A percentile compares a stretch with the other conserved stretches of the same genome.
phyloP scores from a whole-genome alignment of 2,113 vertebrate species.

The Datnioides undecimradiatus region DNA sequence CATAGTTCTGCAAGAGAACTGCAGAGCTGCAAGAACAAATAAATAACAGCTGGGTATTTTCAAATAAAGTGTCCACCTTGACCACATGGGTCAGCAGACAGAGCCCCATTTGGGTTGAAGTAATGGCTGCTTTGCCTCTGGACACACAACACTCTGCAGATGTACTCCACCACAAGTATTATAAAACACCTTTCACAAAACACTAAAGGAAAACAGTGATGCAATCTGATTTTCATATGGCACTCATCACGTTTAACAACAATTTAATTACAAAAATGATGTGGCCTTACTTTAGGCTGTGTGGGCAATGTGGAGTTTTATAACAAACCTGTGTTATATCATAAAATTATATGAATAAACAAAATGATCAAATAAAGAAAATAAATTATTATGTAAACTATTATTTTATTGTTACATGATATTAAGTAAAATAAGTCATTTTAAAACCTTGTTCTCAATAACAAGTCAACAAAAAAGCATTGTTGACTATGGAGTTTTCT shows the following conservation, averaged over 20 bases:
- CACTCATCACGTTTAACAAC: not conserved
- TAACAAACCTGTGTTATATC: not conserved
- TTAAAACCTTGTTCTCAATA: too few species aligned
- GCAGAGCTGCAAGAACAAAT: slow-evolving; percentile 9
- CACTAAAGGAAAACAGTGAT: not conserved
- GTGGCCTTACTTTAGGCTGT: not conserved
- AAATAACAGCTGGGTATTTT: not conserved
- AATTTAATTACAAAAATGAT: not conserved
- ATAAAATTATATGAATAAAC: too few species aligned
- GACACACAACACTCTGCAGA: slow-evolving; percentile 10
- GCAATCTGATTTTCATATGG: not conserved
- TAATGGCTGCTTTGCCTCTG: slow-evolving; percentile 4
- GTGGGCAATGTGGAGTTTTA: not conserved
- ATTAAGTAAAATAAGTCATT: too few species aligned
- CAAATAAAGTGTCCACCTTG: slow-evolving; percentile 24
- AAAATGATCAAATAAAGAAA: too few species aligned
- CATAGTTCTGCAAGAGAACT: slow-evolving; percentile 2
- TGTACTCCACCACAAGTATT: not conserved
- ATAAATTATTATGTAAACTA: too few species aligned
- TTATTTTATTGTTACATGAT: too few species aligned
- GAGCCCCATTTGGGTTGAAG: slow-evolving; percentile 4
- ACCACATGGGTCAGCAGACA: not conserved
- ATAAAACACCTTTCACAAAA: not conserved
- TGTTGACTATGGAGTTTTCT: too few species aligned
- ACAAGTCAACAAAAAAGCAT: too few species aligned